Percentiles rank a stretch among this genome's conserved stretches.
phyloP scores from a whole-genome alignment of 1,140 invertebrate species.

The Varroa destructor region DNA sequence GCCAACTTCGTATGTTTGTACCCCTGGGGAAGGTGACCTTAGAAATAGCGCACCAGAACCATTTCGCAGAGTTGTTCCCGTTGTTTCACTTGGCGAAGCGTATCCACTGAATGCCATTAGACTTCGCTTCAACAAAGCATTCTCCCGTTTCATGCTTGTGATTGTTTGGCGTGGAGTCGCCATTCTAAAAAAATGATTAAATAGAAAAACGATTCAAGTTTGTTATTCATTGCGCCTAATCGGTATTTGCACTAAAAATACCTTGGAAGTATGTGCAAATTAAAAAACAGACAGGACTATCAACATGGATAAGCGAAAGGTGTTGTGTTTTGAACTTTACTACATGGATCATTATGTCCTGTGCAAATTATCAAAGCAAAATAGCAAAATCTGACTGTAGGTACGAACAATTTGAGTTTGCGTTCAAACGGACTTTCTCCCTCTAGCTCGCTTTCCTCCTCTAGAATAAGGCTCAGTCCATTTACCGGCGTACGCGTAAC shows the following conservation, averaged over 20 bases:
- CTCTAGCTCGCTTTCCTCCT: slow-evolving; percentile 19
- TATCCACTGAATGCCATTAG: not conserved
- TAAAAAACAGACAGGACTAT: not conserved
- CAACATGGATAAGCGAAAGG: not conserved
- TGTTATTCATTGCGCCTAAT: not conserved
- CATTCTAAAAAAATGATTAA: not conserved
- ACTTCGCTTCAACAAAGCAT: slow-evolving; percentile 3
- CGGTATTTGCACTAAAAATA: not conserved
- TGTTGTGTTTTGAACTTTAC: no score
- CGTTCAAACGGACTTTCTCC: slow-evolving; percentile 19
- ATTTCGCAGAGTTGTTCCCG: slow-evolving; percentile 11
- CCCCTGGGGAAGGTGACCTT: not conserved
- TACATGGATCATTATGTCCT: no score
- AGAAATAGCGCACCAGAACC: not conserved
- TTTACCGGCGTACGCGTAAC: not conserved
- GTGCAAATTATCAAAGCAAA: no score
- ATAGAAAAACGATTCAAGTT: not conserved
- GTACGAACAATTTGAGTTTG: slow-evolving; percentile 15
- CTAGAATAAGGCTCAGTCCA: not conserved
- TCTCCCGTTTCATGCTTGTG: not conserved
- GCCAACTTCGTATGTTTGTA: not conserved
- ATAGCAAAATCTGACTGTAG: not conserved
- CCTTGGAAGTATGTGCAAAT: not conserved
- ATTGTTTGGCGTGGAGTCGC: slow-evolving; percentile 8
- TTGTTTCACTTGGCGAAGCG: not conserved